Percentiles rank a stretch among this genome's conserved stretches.
These are phyloP conservation scores for Thecophora atra DNA, from an alignment of 2,888 invertebrate genomes.

Conservation along the genomic window DNA sequence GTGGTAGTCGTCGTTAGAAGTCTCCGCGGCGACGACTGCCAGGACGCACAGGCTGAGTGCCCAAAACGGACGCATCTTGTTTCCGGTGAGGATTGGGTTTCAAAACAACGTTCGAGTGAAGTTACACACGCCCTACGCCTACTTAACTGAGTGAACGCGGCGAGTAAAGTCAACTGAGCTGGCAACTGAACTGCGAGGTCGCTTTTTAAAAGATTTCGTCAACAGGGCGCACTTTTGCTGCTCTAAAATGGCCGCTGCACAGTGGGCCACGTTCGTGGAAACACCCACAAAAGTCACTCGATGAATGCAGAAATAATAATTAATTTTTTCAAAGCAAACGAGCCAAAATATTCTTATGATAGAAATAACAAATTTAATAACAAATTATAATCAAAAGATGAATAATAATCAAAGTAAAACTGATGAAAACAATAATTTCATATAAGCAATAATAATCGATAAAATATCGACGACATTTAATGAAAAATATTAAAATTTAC, in stretches of 20 bases:
- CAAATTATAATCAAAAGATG: too few relatives aligned
- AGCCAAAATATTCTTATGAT: too few relatives aligned
- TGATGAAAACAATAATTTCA: too few relatives aligned
- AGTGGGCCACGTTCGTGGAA: not conserved
- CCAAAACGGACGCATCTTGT: not conserved
- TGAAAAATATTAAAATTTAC: too few relatives aligned
- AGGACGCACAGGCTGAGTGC: not conserved
- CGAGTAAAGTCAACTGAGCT: not conserved
- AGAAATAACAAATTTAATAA: too few relatives aligned
- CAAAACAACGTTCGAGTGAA: too few relatives aligned
- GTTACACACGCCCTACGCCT: not conserved
- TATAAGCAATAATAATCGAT: too few relatives aligned
- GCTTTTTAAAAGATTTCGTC: constrained; percentile 5
- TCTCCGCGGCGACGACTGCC: not conserved
- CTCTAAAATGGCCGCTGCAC: not conserved
- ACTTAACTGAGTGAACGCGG: not conserved
- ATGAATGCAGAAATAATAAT: too few relatives aligned
- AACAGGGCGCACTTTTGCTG: not conserved
- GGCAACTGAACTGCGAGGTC: not conserved
- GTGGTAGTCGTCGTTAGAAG: not conserved
- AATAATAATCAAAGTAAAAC: too few relatives aligned
- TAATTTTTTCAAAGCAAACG: too few relatives aligned
- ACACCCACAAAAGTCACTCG: too few relatives aligned
- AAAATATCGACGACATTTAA: too few relatives aligned
- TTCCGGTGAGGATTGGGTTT: not conserved